Evolutionary conservation across 2,888 invertebrate species (phyloP), one percentile per base, ranked within the genome.

Genomic region (Gastrophysa polygoni): DNA sequence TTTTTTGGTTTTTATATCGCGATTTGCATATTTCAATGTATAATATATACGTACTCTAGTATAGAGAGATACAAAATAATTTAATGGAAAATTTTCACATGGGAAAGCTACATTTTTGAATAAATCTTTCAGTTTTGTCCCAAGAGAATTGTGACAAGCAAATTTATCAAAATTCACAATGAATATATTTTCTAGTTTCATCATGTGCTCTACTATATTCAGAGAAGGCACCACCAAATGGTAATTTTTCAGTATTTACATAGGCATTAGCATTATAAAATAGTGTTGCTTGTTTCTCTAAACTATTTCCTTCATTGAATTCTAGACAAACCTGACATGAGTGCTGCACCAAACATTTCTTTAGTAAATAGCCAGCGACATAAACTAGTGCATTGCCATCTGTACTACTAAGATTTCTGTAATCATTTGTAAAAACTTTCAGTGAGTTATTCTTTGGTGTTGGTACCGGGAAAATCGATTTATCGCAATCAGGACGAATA

Each of bases 401-500:
- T 14, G 46, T 11, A 60, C 20, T 32, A 1, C 10, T 32, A 2
- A 32, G 4, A 8, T 51, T 51, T 1, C 1, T 5, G 11, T 51
- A 51, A 28, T 51, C 51, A 6, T 21, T 24, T 2, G 51, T 51
- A 28, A 20, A 20, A 51, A n/a, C 28, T 51, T 7, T 51, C 3
- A 24, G 10, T 8, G n/a, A 8, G 29, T 7, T 51, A 28, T 20
- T 1, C 16, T 8, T 52, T 5, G 32, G n/a, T 29, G 28, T 2
- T 2, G 55, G 4, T 24, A 59, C 10, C 14, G 14, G 11, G 0
- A 1, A 28, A 44, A 20, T 28, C 11, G 29, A 18, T 49, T 54
- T 32, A 8, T 38, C 11, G 7, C 51, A n/a, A 38, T 69, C 56
- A 3, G 64, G 60, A 11, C 63, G 48, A n/a, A 68, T 24, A 51